Conservation (phyloP, 2,888 invertebrate genomes). For the Pammene fasciana region DNA sequence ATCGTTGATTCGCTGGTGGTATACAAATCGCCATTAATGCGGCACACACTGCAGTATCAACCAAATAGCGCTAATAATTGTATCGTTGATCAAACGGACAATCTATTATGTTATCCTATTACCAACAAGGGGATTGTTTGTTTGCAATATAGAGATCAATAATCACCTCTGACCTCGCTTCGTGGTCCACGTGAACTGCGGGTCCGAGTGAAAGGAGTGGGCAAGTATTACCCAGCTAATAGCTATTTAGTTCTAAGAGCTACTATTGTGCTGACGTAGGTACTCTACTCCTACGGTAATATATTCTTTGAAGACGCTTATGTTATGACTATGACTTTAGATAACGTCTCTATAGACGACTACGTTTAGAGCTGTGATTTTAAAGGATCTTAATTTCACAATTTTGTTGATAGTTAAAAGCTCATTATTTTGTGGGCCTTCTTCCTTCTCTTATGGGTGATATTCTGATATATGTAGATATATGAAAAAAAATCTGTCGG, state of each 20-base stretch:
- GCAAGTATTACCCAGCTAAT: constrained; percentile 43
- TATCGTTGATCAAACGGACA: constrained; percentile 36
- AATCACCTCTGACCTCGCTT: constrained; percentile 65
- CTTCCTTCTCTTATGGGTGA: too few relatives aligned
- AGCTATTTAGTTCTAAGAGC: not conserved
- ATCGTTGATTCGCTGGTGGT: not conserved
- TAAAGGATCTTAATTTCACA: too few relatives aligned
- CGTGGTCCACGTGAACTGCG: constrained; percentile 69
- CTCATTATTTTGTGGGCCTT: too few relatives aligned
- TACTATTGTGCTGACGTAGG: constrained; percentile 20
- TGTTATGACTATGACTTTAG: too few relatives aligned
- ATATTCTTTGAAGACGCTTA: not conserved
- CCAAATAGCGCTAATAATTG: constrained; percentile 26
- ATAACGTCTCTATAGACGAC: not conserved
- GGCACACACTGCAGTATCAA: constrained; percentile 3
- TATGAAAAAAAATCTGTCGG: too few relatives aligned
- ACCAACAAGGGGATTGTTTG: constrained; percentile 37
- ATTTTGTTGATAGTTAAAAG: too few relatives aligned
- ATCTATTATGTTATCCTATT: constrained; percentile 39
- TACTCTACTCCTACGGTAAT: not conserved
- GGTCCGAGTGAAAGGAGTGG: constrained; percentile 67
- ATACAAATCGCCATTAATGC: constrained; percentile 7
- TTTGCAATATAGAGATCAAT: constrained; percentile 41
- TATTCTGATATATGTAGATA: too few relatives aligned
- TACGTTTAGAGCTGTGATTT: too few relatives aligned